Evolutionary conservation across 2,888 invertebrate species (phyloP).

Genomic region (Nycteola revayana): DNA sequence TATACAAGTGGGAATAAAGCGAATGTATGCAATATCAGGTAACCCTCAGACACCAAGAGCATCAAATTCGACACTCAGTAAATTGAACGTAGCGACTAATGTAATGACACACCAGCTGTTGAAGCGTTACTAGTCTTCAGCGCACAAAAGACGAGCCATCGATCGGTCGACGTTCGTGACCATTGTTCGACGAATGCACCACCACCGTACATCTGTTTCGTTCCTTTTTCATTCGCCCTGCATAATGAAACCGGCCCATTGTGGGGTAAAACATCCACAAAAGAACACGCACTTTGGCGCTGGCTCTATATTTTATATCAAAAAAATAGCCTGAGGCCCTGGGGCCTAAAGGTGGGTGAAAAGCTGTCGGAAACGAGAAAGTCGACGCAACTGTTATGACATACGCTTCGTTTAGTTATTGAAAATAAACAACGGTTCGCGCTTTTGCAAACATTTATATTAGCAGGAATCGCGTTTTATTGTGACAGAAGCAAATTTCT

Average conservation of each 20-base stretch:
- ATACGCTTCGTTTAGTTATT: constrained; percentile 71
- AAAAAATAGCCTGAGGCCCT: constrained; percentile 69
- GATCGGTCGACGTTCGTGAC: constrained; percentile 71
- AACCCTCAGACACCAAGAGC: constrained; percentile 7
- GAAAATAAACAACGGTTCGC: constrained; percentile 61
- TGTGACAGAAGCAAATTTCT: constrained; percentile 1
- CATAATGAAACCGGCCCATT: constrained; percentile 77
- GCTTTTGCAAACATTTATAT: constrained; percentile 39
- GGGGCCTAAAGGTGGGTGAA: constrained; percentile 70
- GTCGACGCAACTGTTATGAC: constrained; percentile 78
- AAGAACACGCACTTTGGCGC: constrained; percentile 71
- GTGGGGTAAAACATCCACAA: constrained; percentile 72
- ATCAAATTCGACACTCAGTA: constrained; percentile 20
- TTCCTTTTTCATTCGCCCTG: constrained; percentile 72
- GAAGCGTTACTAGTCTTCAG: constrained; percentile 42
- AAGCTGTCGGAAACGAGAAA: constrained; percentile 72
- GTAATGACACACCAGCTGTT: constrained; percentile 50
- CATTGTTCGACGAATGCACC: constrained; percentile 71
- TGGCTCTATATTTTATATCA: constrained; percentile 64
- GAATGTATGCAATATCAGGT: constrained; percentile 1
- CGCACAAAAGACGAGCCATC: constrained; percentile 68
- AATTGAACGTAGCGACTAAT: constrained; percentile 30
- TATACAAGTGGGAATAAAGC: no score
- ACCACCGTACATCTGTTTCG: constrained; percentile 75
- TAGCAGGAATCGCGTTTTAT: neutral